Conservation (phyloP, 2,113 vertebrate species). For the Oreotragus oreotragus region DNA sequence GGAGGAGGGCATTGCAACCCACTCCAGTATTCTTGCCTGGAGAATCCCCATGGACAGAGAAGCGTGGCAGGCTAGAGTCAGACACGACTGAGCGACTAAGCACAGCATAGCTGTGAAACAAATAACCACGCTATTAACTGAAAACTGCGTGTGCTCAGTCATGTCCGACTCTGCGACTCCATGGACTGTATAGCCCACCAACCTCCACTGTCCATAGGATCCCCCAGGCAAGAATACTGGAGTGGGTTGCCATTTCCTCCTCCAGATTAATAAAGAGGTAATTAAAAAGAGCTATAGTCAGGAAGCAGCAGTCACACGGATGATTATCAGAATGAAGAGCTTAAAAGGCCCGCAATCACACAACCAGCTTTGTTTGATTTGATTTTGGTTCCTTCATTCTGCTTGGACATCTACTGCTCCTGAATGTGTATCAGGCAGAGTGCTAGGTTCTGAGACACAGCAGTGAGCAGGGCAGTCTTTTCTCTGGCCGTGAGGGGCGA, state of each 20-base stretch:
- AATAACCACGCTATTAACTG: not conserved
- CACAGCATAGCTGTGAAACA: not conserved
- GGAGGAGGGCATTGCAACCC: not conserved
- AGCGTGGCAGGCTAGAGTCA: not conserved
- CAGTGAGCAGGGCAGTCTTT: not conserved
- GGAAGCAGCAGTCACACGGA: not conserved
- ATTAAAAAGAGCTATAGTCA: not conserved
- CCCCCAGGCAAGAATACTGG: not conserved
- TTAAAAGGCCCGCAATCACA: not conserved
- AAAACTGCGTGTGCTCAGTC: not conserved
- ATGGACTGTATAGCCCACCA: not conserved
- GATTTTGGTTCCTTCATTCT: not conserved
- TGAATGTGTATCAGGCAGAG: not conserved
- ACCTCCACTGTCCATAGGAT: not conserved
- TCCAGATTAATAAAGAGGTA: not conserved
- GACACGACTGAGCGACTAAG: not conserved
- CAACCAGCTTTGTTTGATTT: not conserved
- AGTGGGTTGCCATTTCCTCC: not conserved
- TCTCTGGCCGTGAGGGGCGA: rapidly evolving
- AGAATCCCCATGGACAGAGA: not conserved
- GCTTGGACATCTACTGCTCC: not conserved
- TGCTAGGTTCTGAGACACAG: not conserved
- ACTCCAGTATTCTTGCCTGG: not conserved
- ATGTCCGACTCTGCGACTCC: not conserved
- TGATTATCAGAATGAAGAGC: not conserved